Evolutionary conservation across 2,113 vertebrate genomes (phyloP).

Genomic region (Pachypanchax playfairii): DNA sequence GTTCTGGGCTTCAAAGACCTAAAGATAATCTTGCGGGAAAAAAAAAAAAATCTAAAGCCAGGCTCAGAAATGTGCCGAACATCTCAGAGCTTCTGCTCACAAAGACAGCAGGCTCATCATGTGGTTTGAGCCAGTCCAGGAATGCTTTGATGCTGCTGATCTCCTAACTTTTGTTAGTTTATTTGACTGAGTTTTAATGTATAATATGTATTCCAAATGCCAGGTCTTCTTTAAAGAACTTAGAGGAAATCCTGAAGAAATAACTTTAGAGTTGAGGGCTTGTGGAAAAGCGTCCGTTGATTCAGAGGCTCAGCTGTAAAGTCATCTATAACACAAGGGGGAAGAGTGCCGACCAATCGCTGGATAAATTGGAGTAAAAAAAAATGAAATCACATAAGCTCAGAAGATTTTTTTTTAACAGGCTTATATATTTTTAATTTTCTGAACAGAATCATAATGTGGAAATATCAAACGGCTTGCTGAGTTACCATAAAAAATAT

Average conservation of each 20-base stretch:
- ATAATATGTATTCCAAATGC: constrained; percentile 78
- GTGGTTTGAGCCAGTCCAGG: constrained; percentile 65
- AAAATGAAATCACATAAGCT: constrained; percentile 53
- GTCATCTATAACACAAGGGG: constrained; percentile 74
- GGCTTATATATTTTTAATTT: constrained; percentile 58
- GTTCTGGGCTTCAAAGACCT: constrained; percentile 79
- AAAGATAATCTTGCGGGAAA: constrained; percentile 70
- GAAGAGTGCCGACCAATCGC: constrained; percentile 69
- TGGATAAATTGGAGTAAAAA: constrained; percentile 65
- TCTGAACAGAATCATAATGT: constrained; percentile 63
- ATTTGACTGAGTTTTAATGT: constrained; percentile 80
- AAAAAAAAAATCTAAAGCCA: constrained; percentile 72
- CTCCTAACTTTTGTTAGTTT: constrained; percentile 78
- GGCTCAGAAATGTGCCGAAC: constrained; percentile 77
- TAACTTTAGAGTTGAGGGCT: constrained; percentile 76
- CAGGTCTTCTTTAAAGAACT: constrained; percentile 75
- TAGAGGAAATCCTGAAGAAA: constrained; percentile 77
- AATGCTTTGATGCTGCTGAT: constrained; percentile 80
- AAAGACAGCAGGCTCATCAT: constrained; percentile 76
- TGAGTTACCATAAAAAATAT: constrained; percentile 38
- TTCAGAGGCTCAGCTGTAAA: constrained; percentile 78
- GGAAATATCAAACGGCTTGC: constrained; percentile 43
- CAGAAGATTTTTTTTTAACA: constrained; percentile 54
- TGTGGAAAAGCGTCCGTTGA: constrained; percentile 74
- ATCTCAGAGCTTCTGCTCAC: constrained; percentile 77